Base-by-base conservation (phyloP, 2,113 vertebrate species). In the Motacilla alba region DNA sequence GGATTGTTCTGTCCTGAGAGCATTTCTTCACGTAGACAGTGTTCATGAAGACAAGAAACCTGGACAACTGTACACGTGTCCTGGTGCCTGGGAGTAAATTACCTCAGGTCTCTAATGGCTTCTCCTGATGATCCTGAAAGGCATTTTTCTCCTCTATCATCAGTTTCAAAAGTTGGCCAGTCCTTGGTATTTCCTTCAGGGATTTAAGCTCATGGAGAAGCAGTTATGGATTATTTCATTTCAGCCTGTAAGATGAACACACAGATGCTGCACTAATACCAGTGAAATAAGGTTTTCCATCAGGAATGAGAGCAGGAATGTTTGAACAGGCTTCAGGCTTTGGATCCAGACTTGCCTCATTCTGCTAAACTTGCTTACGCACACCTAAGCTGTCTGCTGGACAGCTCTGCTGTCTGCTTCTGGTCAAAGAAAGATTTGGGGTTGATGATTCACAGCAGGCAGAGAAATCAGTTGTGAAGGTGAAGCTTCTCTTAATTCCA, bases 321-420 rank as follows among this genome's bases (percentile, higher is more conserved):
- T 68, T 47, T 92, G 78, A 74, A 58, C 13, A 26, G 24, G 6
- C 56, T 86, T 89, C 89, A 89, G 83, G 49, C 50, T 83, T 77
- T 58, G 56, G 50, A 46, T 76, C 50, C 90, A 81, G 87, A 46
- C 68, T 76, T 63, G 27, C 14, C 50, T n/a, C 2, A 1, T 64
- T 53, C 70, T 83, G 81, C 66, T 92, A 24, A 39, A 31, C 10
- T 62, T 28, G 47, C 63, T 84, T 87, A 95, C 9, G 0, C 46
- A 67, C 77, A 88, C 92, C 91, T 87, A 81, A 87, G n/a, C 59
- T 83, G 49, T 94, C 84, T 92, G 76, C 58, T 89, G 90, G 80
- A 68, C 70, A 85, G 90, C 66, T 26, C 50, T 62, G 74, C n/a
- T 88, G 85, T 62, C 80, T 46, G 2, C 66, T 93, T 82, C 83